Evolutionary conservation across 2,888 invertebrate genomes (phyloP), one percentile per base, ranked within the genome.

Genomic region (Drosophila gaucha): DNA sequence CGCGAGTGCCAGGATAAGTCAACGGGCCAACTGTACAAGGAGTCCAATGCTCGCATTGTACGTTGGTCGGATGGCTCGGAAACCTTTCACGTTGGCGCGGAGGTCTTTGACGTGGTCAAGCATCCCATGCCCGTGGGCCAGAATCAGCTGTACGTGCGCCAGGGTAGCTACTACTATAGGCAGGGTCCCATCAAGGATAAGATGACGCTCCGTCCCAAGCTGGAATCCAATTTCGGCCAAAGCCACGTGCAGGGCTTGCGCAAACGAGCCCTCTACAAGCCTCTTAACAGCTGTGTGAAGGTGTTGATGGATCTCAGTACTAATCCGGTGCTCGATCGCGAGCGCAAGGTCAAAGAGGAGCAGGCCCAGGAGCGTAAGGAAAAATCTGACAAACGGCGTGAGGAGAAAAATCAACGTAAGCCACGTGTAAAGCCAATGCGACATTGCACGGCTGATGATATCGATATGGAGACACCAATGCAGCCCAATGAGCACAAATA

Each of bases 81-180:
- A 22, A 80, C 78, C 1, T 76, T 80, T 22, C 77, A 80, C n/a
- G 62, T 80, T n/a, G 84, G 84, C 14, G 51, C n/a, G 6, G 70
- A 80, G 22, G 73, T 49, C 6, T 79, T 83, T 10, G 77, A 79
- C 31, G 62, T 76, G 5, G 35, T 65, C 24, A 52, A 39, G 6
- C 64, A 59, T 18, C 68, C 73, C 2, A 43, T 67, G 3, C 14
- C 41, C 1, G 20, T 30, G 2, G 26, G 52, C 0, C 49, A 62
- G 16, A 55, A 58, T 30, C 62, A 70, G 8, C 18, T 77, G 8
- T 83, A 70, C 20, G 35, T 63, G 1, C 58, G 73, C 3, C 20
- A 36, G 12, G 70, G 38, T 3, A 70, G 49, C 28, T 76, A 54
- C 24, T 80, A 63, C 10, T 43, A 52, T 10, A 26, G 38, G 1